Conservation (phyloP, 2,797 vertebrate genomes). For the Nyctalus aviator region DNA sequence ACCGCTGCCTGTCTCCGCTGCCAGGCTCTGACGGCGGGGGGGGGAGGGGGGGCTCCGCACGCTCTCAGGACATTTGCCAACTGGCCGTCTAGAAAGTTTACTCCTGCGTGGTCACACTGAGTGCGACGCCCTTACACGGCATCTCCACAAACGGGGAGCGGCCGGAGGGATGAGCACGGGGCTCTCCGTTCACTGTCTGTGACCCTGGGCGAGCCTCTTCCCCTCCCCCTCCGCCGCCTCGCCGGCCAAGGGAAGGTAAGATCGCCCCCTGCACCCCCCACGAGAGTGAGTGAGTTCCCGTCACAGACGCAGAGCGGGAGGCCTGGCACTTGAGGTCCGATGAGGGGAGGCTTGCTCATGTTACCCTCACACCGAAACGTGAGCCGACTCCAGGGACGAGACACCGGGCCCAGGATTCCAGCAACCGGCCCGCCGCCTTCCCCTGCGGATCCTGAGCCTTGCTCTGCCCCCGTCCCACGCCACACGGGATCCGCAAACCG, state of each 20-base stretch:
- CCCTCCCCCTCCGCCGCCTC: not conserved
- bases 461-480: not conserved
- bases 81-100: not conserved
- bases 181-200: not conserved
- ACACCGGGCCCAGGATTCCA: not conserved
- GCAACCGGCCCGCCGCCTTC: not conserved
- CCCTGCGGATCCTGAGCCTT: not conserved
- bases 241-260: not conserved
- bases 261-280: not conserved
- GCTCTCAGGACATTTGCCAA: not conserved
- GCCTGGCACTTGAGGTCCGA: not conserved
- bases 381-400: not conserved
- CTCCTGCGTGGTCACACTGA: not conserved
- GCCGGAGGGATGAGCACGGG: not conserved
- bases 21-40: not conserved
- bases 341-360: not conserved
- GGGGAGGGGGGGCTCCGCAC: not conserved
- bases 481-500: conserved; percentile 6
- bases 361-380: not conserved
- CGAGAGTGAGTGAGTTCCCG: not conserved
- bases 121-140: not conserved
- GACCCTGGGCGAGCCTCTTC: not conserved
- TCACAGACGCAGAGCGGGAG: not conserved
- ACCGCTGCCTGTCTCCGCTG: not conserved
- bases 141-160: not conserved